phyloP scores from a whole-genome alignment of 1,140 invertebrate species.

The Galleria mellonella region DNA sequence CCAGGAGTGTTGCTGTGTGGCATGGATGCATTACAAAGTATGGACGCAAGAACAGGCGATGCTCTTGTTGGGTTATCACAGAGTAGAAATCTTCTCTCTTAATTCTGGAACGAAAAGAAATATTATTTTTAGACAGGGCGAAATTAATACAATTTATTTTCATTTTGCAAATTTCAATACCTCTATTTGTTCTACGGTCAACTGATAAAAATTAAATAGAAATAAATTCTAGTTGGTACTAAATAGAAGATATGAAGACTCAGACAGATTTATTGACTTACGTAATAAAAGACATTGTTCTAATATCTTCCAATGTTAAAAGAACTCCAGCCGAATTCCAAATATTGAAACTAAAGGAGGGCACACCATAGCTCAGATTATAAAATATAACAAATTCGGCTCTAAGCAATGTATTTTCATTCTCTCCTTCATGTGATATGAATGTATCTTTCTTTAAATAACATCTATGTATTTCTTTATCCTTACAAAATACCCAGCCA shows the following conservation, averaged over 20 bases:
- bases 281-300: constrained; percentile 37
- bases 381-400: constrained; percentile 55
- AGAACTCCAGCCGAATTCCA: constrained; percentile 48
- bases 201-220: no score
- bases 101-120: constrained; percentile 31
- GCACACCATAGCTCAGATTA: constrained; percentile 54
- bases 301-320: constrained; percentile 41
- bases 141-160: no score
- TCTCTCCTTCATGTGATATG: constrained; percentile 14
- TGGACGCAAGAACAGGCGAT: constrained; percentile 47
- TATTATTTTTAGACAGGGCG: no score
- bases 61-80: constrained; percentile 55
- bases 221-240: no score
- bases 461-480: constrained; percentile 23
- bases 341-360: constrained; percentile 58
- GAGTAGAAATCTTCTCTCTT: constrained; percentile 47
- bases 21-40: constrained; percentile 60
- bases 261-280: constrained; percentile 28
- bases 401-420: constrained; percentile 25
- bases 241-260: not conserved
- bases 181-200: no score
- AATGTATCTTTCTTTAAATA: constrained; percentile 46
- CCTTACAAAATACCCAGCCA: constrained; percentile 37
- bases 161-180: no score
- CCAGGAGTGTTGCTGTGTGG: constrained; percentile 43